Evolutionary conservation across 2,797 vertebrate genomes (phyloP), one percentile per base, ranked within the genome.

Genomic region (Gobio occitaniae): DNA sequence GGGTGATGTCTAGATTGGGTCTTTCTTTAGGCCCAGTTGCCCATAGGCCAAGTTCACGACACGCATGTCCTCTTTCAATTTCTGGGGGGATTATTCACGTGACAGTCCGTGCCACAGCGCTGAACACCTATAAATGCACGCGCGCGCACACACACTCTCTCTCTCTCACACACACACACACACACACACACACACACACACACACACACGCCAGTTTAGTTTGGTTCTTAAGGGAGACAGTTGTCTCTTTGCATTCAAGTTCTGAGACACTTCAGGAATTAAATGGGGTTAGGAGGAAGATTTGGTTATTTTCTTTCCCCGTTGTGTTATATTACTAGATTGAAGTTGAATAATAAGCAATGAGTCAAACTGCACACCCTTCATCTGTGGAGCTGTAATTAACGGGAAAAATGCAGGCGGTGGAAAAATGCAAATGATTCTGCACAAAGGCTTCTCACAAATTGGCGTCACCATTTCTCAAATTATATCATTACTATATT

Each of bases 401-500:
- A 99, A 99, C 96, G 96, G 96, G 93, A 91, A 95, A 96, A 96
- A 97, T 95, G 95, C 96, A 97, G 97, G 95, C 96, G 95, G 95
- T 95, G 94, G 63, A 95, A 96, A 95, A 97, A 99, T 97, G 98
- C 97, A 99, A 99, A 99, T 99, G 96, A 97, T 96, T 96, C 96
- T 87, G 93, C 96, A 98, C 98, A 99, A 99, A 98, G 98, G 96
- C 97, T 97, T 93, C 97, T 97, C 96, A 96, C 98, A 99, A 99
- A 99, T 99, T 99, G 98, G 98, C 98, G 97, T 99, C 98, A 99
- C 98, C 97, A 97, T 99, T 99, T 97, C 98, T 99, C 98, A 99
- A 99, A 99, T 99, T 97, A 99, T 99, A 99, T 99, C 98, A 99
- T 99, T 99, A 99, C 98, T 99, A 99, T 99, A 99, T 99, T 99